These are phyloP conservation scores for Coregonus clupeaformis DNA, from an alignment of 2,113 vertebrate genomes.

Conservation along the genomic window DNA sequence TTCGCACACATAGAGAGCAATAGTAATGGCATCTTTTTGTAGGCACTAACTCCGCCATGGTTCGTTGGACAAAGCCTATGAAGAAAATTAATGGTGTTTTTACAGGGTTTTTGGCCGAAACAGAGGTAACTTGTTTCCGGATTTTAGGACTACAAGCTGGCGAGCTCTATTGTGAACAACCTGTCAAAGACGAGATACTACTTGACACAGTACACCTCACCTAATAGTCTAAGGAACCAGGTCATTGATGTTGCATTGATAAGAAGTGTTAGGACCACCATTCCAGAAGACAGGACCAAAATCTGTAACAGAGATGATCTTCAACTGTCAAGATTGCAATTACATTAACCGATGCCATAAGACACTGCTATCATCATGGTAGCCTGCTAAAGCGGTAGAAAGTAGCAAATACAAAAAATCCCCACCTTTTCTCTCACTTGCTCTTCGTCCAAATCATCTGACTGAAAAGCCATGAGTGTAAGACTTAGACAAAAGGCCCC, in stretches of 20 bases:
- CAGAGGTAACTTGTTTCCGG: too few species aligned
- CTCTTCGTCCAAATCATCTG: conserved; percentile 19
- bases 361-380: background rate
- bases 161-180: background rate
- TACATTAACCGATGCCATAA: background rate
- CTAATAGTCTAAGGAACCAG: conserved; percentile 53
- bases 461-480: conserved; percentile 48
- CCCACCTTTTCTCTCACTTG: conserved; percentile 27
- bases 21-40: too few species aligned
- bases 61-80: too few species aligned
- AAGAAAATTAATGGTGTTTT: too few species aligned
- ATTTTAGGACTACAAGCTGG: too few species aligned
- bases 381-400: background rate
- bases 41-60: too few species aligned
- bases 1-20: background rate
- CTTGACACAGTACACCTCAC: conserved; percentile 47
- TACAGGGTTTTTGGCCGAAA: too few species aligned
- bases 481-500: conserved; percentile 52
- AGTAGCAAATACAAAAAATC: background rate
- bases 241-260: conserved; percentile 62
- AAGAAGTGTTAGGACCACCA: conserved; percentile 58
- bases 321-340: background rate
- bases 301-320: conserved; percentile 54
- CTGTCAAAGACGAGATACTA: background rate
- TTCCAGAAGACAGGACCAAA: conserved; percentile 58